Conservation (phyloP, 1,140 invertebrate species). For the Aphis gossypii region DNA sequence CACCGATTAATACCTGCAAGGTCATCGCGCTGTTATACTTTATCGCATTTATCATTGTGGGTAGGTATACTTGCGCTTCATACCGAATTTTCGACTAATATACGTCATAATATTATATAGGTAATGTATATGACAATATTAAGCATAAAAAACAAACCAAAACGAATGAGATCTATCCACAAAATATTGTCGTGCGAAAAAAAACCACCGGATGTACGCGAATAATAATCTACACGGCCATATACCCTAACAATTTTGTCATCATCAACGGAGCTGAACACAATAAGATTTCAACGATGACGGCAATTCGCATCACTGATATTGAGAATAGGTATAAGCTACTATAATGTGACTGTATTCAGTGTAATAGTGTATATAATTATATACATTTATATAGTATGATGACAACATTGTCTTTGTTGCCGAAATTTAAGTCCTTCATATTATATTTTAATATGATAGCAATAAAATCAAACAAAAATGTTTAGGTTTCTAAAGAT, state of each 20-base stretch:
- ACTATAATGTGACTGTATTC: neutral
- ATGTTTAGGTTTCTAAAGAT: too few relatives aligned
- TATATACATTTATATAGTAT: neutral
- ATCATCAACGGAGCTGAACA: constrained; percentile 7
- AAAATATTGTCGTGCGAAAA: neutral
- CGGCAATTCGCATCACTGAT: neutral
- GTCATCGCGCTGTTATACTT: neutral
- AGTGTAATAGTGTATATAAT: neutral
- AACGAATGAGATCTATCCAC: neutral
- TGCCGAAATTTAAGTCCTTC: neutral
- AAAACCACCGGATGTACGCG: neutral
- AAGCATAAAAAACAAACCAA: neutral
- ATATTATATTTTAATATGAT: neutral
- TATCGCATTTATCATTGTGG: neutral
- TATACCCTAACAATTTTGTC: neutral
- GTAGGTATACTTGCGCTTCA: neutral
- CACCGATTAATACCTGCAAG: neutral
- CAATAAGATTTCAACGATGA: neutral
- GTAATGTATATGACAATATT: neutral
- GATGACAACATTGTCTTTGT: neutral
- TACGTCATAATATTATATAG: neutral
- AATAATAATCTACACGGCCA: neutral
- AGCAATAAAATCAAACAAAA: neutral
- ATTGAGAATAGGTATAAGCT: neutral
- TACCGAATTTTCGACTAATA: neutral